These are phyloP conservation scores for Erebia palarica DNA, from an alignment of 2,888 invertebrate species.

Conservation along the genomic window DNA sequence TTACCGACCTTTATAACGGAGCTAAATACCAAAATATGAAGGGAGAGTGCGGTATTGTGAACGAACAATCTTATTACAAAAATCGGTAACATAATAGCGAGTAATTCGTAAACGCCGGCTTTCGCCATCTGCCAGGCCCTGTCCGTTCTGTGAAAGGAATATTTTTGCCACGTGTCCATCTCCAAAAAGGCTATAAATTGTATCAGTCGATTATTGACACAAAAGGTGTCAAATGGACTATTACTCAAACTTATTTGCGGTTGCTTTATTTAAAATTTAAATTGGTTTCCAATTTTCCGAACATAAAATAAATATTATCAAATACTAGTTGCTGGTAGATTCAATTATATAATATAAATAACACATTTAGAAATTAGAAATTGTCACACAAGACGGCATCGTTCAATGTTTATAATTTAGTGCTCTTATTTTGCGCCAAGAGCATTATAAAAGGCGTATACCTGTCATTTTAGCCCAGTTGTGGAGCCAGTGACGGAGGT, in stretches of 20 bases:
- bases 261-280: constrained; percentile 41
- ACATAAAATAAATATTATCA: background rate
- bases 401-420: no score
- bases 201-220: constrained; percentile 65
- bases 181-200: constrained; percentile 61
- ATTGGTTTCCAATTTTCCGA: constrained; percentile 4
- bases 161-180: constrained; percentile 66
- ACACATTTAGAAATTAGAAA: background rate
- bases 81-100: constrained; percentile 50
- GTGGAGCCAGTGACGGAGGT: no score
- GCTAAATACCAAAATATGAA: constrained; percentile 56
- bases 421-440: no score
- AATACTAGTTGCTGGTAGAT: background rate
- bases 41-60: constrained; percentile 48
- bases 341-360: background rate
- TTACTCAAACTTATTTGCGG: constrained; percentile 62
- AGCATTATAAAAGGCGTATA: no score
- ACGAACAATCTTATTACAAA: constrained; percentile 50
- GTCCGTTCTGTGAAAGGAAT: constrained; percentile 48
- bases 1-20: constrained; percentile 49
- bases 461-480: no score
- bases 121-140: constrained; percentile 62
- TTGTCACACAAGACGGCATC: no score
- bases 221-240: constrained; percentile 69
- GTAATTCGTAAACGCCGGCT: constrained; percentile 53